phyloP scores from a whole-genome alignment of 2,797 vertebrate species.

The Aphelocoma californica region DNA sequence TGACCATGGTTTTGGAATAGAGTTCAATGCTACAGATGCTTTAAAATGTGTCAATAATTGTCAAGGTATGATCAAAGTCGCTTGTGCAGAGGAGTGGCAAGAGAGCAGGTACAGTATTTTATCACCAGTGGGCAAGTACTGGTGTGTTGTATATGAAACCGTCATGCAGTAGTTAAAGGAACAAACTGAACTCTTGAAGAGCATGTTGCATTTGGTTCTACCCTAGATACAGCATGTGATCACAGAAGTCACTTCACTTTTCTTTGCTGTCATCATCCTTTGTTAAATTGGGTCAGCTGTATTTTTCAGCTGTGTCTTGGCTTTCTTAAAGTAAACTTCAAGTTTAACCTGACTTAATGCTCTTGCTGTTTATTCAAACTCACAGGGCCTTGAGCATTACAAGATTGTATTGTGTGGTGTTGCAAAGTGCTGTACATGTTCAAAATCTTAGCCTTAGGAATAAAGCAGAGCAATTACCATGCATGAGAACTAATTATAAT shows the following conservation, averaged over 20 bases:
- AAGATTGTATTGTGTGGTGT: background rate
- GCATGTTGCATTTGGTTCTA: background rate
- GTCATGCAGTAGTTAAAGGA: background rate
- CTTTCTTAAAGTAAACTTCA: background rate
- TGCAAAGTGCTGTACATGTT: background rate
- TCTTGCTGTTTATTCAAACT: background rate
- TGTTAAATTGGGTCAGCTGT: background rate
- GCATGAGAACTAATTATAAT: background rate
- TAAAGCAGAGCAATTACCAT: background rate
- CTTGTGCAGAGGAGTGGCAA: slow-evolving; percentile 97
- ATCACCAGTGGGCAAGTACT: slow-evolving; percentile 21
- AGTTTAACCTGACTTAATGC: background rate
- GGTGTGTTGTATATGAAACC: background rate
- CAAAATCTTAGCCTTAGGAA: background rate
- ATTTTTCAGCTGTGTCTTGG: background rate
- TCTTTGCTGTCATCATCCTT: background rate
- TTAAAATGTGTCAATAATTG: slow-evolving; percentile 92
- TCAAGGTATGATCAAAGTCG: slow-evolving; percentile 91
- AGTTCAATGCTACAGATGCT: slow-evolving; percentile 93
- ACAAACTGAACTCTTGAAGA: background rate
- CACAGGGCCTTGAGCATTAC: rapidly evolving
- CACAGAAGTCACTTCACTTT: background rate
- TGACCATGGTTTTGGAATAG: slow-evolving; percentile 87
- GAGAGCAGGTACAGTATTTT: slow-evolving; percentile 85
- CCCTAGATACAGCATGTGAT: background rate